Conservation (phyloP, 2,797 vertebrate genomes). For the Danio choprae region DNA sequence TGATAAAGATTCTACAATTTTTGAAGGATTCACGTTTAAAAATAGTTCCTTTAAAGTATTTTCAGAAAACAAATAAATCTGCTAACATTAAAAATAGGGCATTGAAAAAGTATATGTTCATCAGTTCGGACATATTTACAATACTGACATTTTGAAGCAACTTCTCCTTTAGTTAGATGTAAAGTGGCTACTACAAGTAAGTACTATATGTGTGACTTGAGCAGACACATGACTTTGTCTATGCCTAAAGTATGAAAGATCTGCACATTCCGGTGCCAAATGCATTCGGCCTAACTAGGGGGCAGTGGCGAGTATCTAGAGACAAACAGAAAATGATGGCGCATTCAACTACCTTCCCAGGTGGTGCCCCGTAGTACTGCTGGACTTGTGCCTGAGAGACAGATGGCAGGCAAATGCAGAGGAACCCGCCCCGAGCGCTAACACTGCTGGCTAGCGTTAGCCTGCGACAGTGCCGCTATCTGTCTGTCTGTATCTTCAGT, state of each 20-base stretch:
- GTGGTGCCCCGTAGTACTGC: conserved; percentile 69
- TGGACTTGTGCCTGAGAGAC: conserved; percentile 79
- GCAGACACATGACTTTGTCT: background rate
- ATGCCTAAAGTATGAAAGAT: conserved; percentile 42
- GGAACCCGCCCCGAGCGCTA: conserved; percentile 75
- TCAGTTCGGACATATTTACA: no score
- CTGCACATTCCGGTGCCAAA: conserved; percentile 46
- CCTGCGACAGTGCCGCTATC: conserved; percentile 63
- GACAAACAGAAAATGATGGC: conserved; percentile 30
- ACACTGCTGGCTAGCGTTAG: conserved; percentile 69
- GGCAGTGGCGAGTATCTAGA: conserved; percentile 52
- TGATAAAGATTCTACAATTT: no score
- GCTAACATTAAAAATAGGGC: no score
- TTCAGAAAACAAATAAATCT: no score
- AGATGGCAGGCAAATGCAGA: conserved; percentile 82
- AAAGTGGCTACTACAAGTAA: no score
- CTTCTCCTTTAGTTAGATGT: no score
- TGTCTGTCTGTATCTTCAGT: conserved; percentile 63
- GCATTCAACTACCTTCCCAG: conserved; percentile 61
- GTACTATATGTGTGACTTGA: no score
- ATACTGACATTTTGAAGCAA: no score
- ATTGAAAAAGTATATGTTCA: no score
- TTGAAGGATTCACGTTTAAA: no score
- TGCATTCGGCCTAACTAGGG: conserved; percentile 57
- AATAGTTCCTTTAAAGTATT: no score